Conservation (phyloP, 2,888 invertebrate species). For the Ectobius pallidus region DNA sequence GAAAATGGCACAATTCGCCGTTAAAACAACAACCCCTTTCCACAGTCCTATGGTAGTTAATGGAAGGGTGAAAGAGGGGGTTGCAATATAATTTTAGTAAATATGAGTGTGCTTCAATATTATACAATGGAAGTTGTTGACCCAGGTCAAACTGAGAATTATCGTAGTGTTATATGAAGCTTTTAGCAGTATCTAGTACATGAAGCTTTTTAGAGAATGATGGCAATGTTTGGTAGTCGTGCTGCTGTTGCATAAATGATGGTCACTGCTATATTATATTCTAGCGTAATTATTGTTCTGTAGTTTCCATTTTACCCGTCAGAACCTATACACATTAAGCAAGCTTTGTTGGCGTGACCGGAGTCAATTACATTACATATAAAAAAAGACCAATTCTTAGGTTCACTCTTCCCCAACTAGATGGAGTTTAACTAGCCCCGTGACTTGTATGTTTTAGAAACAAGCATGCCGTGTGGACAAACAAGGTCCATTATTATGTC, state of each 20-base stretch:
- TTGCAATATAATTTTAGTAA: conserved; percentile 12
- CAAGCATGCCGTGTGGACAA: conserved; percentile 5
- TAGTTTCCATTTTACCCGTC: background rate
- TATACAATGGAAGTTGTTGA: background rate
- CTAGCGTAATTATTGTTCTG: conserved; percentile 8
- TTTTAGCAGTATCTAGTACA: conserved; percentile 2
- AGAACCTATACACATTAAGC: conserved; percentile 12
- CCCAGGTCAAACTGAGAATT: conserved; percentile 16
- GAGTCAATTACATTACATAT: conserved; percentile 2
- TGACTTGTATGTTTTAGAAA: conserved; percentile 8
- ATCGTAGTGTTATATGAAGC: conserved; percentile 11
- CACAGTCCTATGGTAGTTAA: background rate
- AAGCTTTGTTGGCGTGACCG: conserved; percentile 9
- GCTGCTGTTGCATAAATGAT: background rate
- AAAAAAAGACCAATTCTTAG: background rate
- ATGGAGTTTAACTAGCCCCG: background rate
- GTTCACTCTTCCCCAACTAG: background rate
- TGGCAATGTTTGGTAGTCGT: background rate
- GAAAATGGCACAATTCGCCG: conserved; percentile 9
- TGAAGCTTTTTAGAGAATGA: background rate
- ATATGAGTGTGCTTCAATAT: conserved; percentile 19
- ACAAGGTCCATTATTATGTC: background rate
- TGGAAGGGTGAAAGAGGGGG: background rate
- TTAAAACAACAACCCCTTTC: background rate
- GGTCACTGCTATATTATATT: background rate